Evolutionary conservation across 2,113 vertebrate species (phyloP).

Genomic region (Platichthys flesus): DNA sequence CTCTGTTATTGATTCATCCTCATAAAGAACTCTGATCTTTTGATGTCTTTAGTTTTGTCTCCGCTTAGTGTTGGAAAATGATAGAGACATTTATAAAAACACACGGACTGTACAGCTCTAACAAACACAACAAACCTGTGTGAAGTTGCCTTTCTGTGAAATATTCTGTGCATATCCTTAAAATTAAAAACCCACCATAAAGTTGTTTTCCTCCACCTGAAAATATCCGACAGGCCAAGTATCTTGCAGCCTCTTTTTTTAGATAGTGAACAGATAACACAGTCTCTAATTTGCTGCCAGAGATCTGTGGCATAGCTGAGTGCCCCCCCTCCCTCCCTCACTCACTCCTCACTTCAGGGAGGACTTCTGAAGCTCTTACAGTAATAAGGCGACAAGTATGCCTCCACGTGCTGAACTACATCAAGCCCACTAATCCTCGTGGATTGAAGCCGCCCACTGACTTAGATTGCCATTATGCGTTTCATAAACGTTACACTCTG

Average conservation of each 20-base stretch:
- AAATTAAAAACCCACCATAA: constrained; percentile 35
- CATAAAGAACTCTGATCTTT: background rate
- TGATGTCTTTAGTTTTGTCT: constrained; percentile 19
- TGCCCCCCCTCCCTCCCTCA: constrained; percentile 35
- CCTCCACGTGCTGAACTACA: constrained; percentile 78
- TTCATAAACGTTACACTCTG: constrained; percentile 81
- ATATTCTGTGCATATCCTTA: constrained; percentile 50
- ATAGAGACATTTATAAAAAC: constrained; percentile 23
- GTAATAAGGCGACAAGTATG: constrained; percentile 82
- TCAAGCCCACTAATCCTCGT: constrained; percentile 80
- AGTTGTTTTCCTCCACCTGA: constrained; percentile 59
- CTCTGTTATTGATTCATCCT: background rate
- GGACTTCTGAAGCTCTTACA: constrained; percentile 79
- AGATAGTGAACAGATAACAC: constrained; percentile 72
- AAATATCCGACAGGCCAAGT: constrained; percentile 64
- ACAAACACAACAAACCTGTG: constrained; percentile 35
- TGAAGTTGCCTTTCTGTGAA: constrained; percentile 27
- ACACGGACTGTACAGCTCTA: constrained; percentile 13
- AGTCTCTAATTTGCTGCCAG: constrained; percentile 77
- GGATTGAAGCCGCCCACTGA: constrained; percentile 82
- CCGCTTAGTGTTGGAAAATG: constrained; percentile 11
- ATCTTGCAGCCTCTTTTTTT: constrained; percentile 54
- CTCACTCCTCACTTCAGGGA: constrained; percentile 66
- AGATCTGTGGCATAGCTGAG: constrained; percentile 71
- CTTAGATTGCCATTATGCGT: constrained; percentile 83